Conservation (phyloP, 2,113 vertebrate species). For the Salvelinus sp. region DNA sequence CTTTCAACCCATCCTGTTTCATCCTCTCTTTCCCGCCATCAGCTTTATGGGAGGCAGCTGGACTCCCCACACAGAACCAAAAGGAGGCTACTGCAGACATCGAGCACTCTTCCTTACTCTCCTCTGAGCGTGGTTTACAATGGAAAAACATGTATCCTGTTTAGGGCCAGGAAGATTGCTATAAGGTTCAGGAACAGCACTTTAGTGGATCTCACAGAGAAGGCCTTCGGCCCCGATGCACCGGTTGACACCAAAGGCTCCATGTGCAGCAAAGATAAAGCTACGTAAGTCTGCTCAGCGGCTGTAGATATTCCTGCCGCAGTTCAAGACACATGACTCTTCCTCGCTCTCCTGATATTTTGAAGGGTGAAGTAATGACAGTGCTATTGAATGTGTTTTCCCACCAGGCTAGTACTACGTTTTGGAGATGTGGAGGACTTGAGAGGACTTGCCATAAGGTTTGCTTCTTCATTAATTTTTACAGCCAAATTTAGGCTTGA, state of each 20-base stretch:
- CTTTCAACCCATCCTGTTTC: too few relatives aligned
- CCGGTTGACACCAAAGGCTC: slow-evolving; percentile 78
- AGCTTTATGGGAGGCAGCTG: slow-evolving; percentile 11
- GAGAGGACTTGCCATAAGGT: slow-evolving; percentile 78
- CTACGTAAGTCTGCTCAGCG: slow-evolving; percentile 65
- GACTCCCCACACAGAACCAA: slow-evolving; percentile 26
- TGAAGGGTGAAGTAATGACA: too few relatives aligned
- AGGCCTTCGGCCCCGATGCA: slow-evolving; percentile 70
- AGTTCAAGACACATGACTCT: too few relatives aligned
- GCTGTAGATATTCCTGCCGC: neutral
- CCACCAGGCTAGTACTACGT: slow-evolving; percentile 80
- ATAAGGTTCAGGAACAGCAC: slow-evolving; percentile 80
- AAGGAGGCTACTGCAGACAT: slow-evolving; percentile 58
- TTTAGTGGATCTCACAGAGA: slow-evolving; percentile 82
- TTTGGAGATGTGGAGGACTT: slow-evolving; percentile 80
- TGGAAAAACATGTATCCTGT: slow-evolving; percentile 82
- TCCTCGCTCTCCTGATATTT: too few relatives aligned
- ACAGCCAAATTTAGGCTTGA: neutral
- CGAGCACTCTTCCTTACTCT: slow-evolving; percentile 56
- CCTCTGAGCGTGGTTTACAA: slow-evolving; percentile 74
- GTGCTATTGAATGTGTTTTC: slow-evolving; percentile 34
- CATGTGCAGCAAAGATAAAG: slow-evolving; percentile 78
- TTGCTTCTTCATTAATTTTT: neutral
- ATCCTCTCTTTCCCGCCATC: neutral
- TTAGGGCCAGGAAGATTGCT: slow-evolving; percentile 83